Base-by-base conservation (phyloP, 2,888 invertebrate genomes). In the Drosophila rubida region DNA sequence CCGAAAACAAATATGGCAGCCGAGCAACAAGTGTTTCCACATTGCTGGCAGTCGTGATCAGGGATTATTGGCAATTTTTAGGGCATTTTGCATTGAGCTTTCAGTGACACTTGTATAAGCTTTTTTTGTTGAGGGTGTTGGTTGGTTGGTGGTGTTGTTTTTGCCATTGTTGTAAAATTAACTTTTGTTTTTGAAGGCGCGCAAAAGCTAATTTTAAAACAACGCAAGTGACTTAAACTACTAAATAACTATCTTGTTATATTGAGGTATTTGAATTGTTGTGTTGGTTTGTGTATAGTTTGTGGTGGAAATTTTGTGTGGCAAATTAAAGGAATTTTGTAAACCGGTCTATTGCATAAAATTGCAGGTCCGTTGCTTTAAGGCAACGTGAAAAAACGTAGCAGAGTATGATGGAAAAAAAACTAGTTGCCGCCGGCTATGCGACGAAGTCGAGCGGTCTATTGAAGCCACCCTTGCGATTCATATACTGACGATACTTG, bases 401-500 rank as follows among this genome's bases (percentile, higher is more conserved):
- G 85, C 79, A 82, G 48, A 75, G 5, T 32, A n/a, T 32, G 64
- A 32, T 11, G 11, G 11, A n/a, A 32, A 53, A 71, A 64, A 78
- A 75, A 75, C 61, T 57, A 65, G 69, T 72, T 59, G 68, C 54
- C 32, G 68, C 51, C 39, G 64, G 82, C 86, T 91, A 97, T 76
- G 98, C 97, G 75, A 99, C 98, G 93, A 98, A 98, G 92, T 99
- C 99, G 75, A 99, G 93, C 39, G 99, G 99, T 90, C 99, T 94
- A 92, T 99, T 99, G 93, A 99, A 99, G 58, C 99, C 99, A 72
- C 99, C 99, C 92, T 98, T 98, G 70, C 99, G 94, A 92, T 99
- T 99, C 99, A 99, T 99, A 91, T 99, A 99, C 93, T 99, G 99
- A 85, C 99, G 95, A 92, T 98, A 99, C 93, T 98, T 97, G 85